Conservation (phyloP, 2,797 vertebrate species). For the Ceyx erithaca region DNA sequence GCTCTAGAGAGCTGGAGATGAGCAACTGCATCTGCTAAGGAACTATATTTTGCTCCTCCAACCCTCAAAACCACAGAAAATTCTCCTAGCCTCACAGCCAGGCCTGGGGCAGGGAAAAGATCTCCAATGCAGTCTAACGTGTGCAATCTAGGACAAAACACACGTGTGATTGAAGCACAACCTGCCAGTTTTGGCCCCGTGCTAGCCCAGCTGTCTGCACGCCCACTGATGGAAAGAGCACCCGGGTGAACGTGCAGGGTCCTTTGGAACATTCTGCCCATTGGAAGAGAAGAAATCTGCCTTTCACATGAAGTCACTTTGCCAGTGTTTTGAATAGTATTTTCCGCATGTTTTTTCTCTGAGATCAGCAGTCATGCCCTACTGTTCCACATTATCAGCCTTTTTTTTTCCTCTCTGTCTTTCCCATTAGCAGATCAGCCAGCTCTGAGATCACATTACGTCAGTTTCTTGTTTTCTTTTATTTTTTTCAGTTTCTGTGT, state of each 20-base stretch:
- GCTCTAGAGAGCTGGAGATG: background rate
- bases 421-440: constrained; percentile 53
- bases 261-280: constrained; percentile 23
- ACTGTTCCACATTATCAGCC: constrained; percentile 66
- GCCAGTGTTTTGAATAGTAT: constrained; percentile 60
- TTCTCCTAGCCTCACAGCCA: background rate
- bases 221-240: background rate
- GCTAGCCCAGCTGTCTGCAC: background rate
- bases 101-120: background rate
- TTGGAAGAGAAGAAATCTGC: constrained; percentile 50
- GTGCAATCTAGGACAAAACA: accelerated
- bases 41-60: background rate
- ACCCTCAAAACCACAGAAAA: background rate
- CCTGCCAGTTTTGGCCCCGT: accelerated
- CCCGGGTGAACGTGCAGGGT: background rate
- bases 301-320: constrained; percentile 61
- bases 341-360: constrained; percentile 65
- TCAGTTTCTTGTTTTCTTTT: background rate
- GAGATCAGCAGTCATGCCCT: constrained; percentile 67
- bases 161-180: background rate
- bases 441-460: constrained; percentile 47
- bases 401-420: constrained; percentile 42
- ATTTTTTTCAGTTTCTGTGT: background rate
- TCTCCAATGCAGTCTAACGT: background rate
- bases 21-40: background rate